A percentile compares a stretch with the other conserved stretches of the same genome.
Evolutionary conservation across 2,113 vertebrate genomes (phyloP).

Genomic region (Burhinus oedicnemus): DNA sequence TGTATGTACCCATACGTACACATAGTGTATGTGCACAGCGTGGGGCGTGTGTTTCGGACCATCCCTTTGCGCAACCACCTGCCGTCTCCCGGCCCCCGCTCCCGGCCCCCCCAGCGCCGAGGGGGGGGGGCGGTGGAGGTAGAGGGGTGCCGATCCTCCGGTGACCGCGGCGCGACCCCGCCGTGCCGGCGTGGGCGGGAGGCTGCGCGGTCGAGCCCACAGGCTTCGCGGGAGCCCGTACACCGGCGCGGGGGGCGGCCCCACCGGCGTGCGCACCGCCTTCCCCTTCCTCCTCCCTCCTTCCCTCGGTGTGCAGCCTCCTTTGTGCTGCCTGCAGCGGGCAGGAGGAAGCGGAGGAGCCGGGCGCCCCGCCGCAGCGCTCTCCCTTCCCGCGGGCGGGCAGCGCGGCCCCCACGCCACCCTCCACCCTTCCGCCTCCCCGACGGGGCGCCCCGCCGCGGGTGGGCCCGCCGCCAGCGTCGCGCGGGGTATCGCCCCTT

Average conservation of each 20-base stretch:
- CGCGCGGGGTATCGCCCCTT: slow-evolving; percentile 56
- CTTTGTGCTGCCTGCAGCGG: neutral
- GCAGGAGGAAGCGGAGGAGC: neutral
- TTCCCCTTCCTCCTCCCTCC: neutral
- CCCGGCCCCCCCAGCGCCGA: neutral
- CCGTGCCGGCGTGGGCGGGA: no score
- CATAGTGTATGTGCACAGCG: neutral
- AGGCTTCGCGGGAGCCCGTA: neutral
- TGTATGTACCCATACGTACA: neutral
- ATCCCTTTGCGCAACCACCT: neutral
- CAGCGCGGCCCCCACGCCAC: no score
- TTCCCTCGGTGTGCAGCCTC: neutral
- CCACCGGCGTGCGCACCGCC: neutral
- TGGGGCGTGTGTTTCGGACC: neutral
- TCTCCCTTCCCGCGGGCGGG: neutral
- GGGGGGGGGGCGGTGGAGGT: fast-evolving
- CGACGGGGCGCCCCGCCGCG: neutral
- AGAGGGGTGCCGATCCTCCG: neutral
- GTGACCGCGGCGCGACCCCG: neutral
- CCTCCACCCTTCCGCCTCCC: neutral
- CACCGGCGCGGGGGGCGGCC: neutral
- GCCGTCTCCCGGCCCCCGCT: neutral
- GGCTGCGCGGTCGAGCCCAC: neutral
- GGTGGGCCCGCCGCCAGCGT: neutral
- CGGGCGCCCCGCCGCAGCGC: neutral